Evolutionary conservation across 2,888 invertebrate species (phyloP).

Genomic region (Temnothorax unifasciatus): DNA sequence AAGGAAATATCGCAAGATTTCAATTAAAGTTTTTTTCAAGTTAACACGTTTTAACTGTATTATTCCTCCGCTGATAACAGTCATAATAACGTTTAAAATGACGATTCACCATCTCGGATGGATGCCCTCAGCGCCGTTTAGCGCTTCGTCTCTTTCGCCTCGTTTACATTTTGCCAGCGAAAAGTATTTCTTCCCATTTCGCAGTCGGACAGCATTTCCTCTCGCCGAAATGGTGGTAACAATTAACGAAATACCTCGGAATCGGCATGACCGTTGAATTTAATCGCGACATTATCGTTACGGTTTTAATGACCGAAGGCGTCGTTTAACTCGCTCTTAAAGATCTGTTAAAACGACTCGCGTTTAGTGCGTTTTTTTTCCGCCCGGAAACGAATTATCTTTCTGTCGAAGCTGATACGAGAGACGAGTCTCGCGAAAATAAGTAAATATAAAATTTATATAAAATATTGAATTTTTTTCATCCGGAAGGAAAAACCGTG

Average conservation of each 20-base stretch:
- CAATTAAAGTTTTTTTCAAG: constrained; percentile 20
- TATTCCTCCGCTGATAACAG: constrained; percentile 33
- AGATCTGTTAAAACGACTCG: background rate
- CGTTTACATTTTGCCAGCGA: constrained; percentile 27
- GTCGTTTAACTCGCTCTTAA: constrained; percentile 8
- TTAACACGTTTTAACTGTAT: constrained; percentile 25
- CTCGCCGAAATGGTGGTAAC: constrained; percentile 8
- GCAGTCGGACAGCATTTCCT: constrained; percentile 1
- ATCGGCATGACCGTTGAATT: constrained; percentile 32
- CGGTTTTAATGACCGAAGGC: constrained; percentile 10
- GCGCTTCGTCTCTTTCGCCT: constrained; percentile 35
- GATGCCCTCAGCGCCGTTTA: constrained; percentile 27
- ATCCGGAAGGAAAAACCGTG: background rate
- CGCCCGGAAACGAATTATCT: background rate
- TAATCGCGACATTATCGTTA: constrained; percentile 46
- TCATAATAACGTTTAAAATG: constrained; percentile 42
- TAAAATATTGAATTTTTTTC: constrained; percentile 40
- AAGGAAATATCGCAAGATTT: background rate
- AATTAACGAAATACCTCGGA: constrained; percentile 43
- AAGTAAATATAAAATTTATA: constrained; percentile 25
- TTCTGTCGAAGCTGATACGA: background rate
- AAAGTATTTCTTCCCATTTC: constrained; percentile 37
- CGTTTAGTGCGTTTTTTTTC: background rate
- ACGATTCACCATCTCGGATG: constrained; percentile 24
- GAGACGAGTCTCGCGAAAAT: background rate